Percentiles rank a stretch among this genome's conserved stretches.
phyloP scores from a whole-genome alignment of 2,797 vertebrate species.

The Poeciliopsis presidionis region DNA sequence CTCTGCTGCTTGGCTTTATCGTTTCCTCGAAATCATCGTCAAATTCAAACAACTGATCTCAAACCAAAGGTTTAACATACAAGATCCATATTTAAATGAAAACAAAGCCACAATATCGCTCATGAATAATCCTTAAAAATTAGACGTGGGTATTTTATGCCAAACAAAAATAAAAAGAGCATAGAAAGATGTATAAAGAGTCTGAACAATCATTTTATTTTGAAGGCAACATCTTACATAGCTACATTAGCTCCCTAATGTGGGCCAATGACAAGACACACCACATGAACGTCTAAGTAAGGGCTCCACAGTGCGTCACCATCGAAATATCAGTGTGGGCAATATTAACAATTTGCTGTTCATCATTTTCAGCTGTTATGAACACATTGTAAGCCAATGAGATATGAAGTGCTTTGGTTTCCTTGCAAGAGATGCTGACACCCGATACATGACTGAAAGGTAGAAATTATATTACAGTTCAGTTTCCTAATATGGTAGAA shows the following conservation, averaged over 20 bases:
- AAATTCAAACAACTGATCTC: conserved; percentile 17
- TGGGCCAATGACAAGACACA: not conserved
- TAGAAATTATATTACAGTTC: not conserved
- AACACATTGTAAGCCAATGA: not conserved
- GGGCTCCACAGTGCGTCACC: not conserved
- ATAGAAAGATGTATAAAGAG: not conserved
- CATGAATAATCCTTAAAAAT: not conserved
- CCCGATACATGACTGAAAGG: not conserved
- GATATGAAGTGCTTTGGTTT: not conserved
- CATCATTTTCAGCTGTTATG: not conserved
- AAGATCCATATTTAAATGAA: conserved; percentile 22
- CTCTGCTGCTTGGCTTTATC: conserved; percentile 33
- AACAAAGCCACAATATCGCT: not conserved
- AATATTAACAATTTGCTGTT: not conserved
- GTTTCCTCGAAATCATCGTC: conserved; percentile 43
- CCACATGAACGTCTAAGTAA: not conserved
- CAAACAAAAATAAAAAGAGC: not conserved
- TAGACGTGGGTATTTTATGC: not conserved
- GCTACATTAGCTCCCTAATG: not conserved
- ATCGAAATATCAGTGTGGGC: not conserved
- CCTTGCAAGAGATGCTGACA: not conserved
- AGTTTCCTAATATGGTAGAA: not conserved
- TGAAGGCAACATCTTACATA: not conserved
- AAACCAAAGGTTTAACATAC: conserved; percentile 35
- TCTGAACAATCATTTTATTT: not conserved